Base-by-base conservation (phyloP, 2,113 vertebrate genomes). In the Chloebia gouldiae region DNA sequence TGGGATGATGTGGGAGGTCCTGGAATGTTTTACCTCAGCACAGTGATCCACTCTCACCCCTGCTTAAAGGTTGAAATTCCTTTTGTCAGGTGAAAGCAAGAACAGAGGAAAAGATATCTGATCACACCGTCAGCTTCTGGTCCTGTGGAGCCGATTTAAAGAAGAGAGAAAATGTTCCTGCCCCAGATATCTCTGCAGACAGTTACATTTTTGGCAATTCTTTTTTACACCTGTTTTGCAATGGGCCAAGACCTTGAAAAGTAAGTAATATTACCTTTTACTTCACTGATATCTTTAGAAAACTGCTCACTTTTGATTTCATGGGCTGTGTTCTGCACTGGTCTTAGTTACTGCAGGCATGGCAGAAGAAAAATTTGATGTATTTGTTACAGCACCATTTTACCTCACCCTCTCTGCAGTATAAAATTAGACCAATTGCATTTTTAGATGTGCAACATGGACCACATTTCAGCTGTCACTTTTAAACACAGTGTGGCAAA, bases 181-280 rank as follows among this genome's bases (percentile, higher is more conserved):
- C 81, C 54, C 51, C 86, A 68, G 77, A 94, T 87, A 60, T 80
- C 87, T 77, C 93, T 95, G 83, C 94, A 87, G 53, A 73, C 31
- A 68, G 53, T 73, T 30, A 91, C 27, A 16, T 24, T 96, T 50
- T 35, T 94, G 81, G 89, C 90, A 59, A 21, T 96, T 57, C 56
- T 96, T 51, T 66, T 79, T 50, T 86, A 86, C 37, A 57, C 78
- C 87, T 94, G 83, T 77, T 96, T 72, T 94, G 88, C 93, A 61
- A 69, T 40, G 2, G 84, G 91, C 44, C 88, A 96, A 96, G 96
- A 95, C 64, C n/a, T 33, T 71, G 95, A 92, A 83, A 97, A 81
- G 96, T 97, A 96, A 97, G 97, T 24, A 85, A 30, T 17, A 39
- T 39, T 30, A 79, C 22, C 56, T 39, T 95, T 63, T 24, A n/a